Evolutionary conservation across 2,797 vertebrate genomes (phyloP).

Genomic region (Hydrocynus forskahlii): DNA sequence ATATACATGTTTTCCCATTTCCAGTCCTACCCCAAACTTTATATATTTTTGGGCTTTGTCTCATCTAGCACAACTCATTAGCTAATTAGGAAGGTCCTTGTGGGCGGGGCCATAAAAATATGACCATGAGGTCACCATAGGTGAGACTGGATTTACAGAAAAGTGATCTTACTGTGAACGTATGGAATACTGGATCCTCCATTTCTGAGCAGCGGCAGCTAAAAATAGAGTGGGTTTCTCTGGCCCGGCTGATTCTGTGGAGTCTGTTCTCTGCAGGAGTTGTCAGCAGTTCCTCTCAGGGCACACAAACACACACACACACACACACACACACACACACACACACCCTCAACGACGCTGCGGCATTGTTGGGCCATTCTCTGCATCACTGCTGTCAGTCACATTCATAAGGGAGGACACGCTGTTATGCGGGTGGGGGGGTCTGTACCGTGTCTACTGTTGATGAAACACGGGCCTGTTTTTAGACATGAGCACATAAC

Average conservation of each 20-base stretch:
- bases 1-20: too few relatives aligned
- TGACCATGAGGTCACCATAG: too few relatives aligned
- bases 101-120: too few relatives aligned
- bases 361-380: constrained; percentile 25
- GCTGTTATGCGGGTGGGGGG: not conserved
- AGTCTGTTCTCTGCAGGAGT: constrained; percentile 27
- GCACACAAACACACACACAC: not conserved
- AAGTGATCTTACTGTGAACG: not conserved
- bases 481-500: constrained; percentile 26
- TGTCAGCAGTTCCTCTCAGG: constrained; percentile 36
- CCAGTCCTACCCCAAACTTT: too few relatives aligned
- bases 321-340: not conserved
- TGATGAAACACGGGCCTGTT: constrained; percentile 41
- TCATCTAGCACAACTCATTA: too few relatives aligned
- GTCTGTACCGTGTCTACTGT: constrained; percentile 37
- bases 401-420: constrained; percentile 29
- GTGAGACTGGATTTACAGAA: too few relatives aligned
- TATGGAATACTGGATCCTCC: not conserved
- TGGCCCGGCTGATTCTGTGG: constrained; percentile 19
- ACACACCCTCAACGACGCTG: too few relatives aligned
- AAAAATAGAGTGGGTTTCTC: constrained; percentile 46
- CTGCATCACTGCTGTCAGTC: constrained; percentile 33
- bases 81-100: too few relatives aligned
- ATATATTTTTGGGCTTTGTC: too few relatives aligned
- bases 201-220: constrained; percentile 2